Base-by-base conservation (phyloP, 2,888 invertebrate genomes). In the Tipula unca region DNA sequence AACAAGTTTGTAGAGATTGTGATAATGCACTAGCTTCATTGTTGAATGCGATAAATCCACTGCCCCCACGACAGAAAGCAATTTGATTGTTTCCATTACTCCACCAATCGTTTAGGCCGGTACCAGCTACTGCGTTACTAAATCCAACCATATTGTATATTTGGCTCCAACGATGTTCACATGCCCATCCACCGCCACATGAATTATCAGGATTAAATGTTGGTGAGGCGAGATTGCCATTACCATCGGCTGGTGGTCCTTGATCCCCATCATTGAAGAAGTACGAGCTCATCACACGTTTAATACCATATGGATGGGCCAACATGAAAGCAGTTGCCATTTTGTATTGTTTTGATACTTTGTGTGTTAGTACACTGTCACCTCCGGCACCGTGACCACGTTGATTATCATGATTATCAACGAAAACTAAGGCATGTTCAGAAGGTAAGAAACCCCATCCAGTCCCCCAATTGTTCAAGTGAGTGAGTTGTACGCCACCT, bases 401-500 rank as follows among this genome's bases (percentile, higher is more conserved):
- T 87, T 96, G 95, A 88, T 95, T 95, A 89, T 97, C 97, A 88
- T 97, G 97, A 90, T 97, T 97, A 88, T 96, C 96, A 29, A 96
- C 92, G 89, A 96, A 96, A 0, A 94, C 94, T 0, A 96, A 88
- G 0, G 95, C 92, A 86, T 93, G 91, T 82, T 88, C 88, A 84
- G 90, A 89, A 0, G 92, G 91, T 1, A 94, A 87, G 29, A 95
- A 88, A 14, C 89, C 90, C 91, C 92, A 91, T 14, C 87, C 88
- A 86, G 90, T 89, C 1, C 92, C 92, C 91, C 91, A 92, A 20
- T 89, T 88, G 0, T 88, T 88, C 85, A 92, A 88, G 89, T 90
- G 93, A 87, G 92, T 93, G 84, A 94, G 88, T 0, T 92, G 89
- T 87, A 94, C 93, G 13, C 91, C 88, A 0, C 94, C 93, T 10